phyloP scores from a whole-genome alignment of 2,888 invertebrate species.

The Plagodis dolabraria region DNA sequence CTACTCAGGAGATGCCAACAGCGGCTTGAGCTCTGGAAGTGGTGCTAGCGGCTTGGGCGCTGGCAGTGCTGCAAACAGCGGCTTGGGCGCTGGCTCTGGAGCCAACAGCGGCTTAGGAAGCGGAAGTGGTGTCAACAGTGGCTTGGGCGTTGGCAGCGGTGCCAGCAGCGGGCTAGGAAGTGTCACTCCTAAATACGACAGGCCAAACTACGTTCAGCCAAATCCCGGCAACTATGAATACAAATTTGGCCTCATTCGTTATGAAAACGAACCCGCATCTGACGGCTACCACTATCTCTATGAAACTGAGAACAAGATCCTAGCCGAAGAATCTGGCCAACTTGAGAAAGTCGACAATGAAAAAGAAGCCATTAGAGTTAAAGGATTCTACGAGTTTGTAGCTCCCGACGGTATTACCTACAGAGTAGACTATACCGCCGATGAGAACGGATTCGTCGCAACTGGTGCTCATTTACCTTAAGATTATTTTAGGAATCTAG shows the following conservation, averaged over 20 bases:
- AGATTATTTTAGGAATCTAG: slow-evolving; percentile 43
- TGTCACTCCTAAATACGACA: slow-evolving; percentile 15
- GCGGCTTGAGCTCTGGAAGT: slow-evolving; percentile 29
- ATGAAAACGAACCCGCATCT: slow-evolving; percentile 61
- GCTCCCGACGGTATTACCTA: slow-evolving; percentile 76
- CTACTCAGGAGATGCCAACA: slow-evolving; percentile 42
- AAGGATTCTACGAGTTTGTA: slow-evolving; percentile 74
- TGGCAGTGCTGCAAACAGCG: background rate
- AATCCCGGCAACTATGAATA: slow-evolving; percentile 59
- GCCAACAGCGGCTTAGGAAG: too few relatives aligned
- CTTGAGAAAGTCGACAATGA: slow-evolving; percentile 66
- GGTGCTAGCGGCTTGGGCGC: slow-evolving; percentile 23
- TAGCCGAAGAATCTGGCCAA: slow-evolving; percentile 73
- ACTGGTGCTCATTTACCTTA: slow-evolving; percentile 66
- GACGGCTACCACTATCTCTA: slow-evolving; percentile 79
- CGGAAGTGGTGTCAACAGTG: background rate
- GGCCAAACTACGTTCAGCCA: slow-evolving; percentile 5
- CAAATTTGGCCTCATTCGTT: slow-evolving; percentile 74
- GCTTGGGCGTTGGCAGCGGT: slow-evolving; percentile 23
- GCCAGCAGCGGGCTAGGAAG: slow-evolving; percentile 22
- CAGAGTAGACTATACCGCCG: slow-evolving; percentile 78
- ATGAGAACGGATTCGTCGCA: slow-evolving; percentile 74
- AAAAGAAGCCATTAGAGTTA: slow-evolving; percentile 59
- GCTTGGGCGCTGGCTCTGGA: too few relatives aligned
- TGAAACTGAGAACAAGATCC: slow-evolving; percentile 80